Percentiles rank a stretch among this genome's conserved stretches.
Conservation (phyloP, 2,888 invertebrate genomes). For the Cephus sareptanus region DNA sequence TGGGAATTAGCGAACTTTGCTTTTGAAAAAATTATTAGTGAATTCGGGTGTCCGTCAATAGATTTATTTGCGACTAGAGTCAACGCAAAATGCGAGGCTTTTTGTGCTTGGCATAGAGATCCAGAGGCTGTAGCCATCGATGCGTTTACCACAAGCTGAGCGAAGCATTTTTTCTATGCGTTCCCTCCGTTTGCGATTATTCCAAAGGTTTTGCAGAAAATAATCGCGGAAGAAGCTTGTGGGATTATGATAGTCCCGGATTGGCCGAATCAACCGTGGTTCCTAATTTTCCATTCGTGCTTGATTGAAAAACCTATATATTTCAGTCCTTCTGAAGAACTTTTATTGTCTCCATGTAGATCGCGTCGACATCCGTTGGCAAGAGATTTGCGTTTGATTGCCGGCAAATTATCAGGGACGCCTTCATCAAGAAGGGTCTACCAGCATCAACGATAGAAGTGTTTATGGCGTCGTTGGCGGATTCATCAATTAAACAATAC, state of each 20-base stretch:
- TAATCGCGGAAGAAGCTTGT: slow-evolving; percentile 4
- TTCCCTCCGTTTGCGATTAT: slow-evolving; percentile 9
- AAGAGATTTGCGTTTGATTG: slow-evolving; percentile 17
- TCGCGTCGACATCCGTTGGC: slow-evolving; percentile 13
- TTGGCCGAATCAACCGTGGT: slow-evolving; percentile 10
- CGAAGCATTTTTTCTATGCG: slow-evolving; percentile 8
- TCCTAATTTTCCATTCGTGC: not conserved
- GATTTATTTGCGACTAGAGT: no score
- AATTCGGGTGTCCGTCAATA: slow-evolving; percentile 17
- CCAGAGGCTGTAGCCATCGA: not conserved
- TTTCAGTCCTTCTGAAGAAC: not conserved
- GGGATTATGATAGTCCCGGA: slow-evolving; percentile 9
- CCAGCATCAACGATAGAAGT: slow-evolving; percentile 16
- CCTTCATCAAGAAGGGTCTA: slow-evolving; percentile 8
- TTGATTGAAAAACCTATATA: not conserved
- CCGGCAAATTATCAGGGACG: slow-evolving; percentile 20
- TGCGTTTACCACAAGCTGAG: slow-evolving; percentile 8
- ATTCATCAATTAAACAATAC: slow-evolving; percentile 19
- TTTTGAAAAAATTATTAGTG: slow-evolving; percentile 15
- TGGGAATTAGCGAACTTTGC: slow-evolving; percentile 22
- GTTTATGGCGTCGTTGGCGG: slow-evolving; percentile 22
- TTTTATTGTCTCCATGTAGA: slow-evolving; percentile 19
- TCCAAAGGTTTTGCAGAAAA: not conserved
- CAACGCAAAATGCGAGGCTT: slow-evolving; percentile 12
- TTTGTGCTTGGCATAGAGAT: slow-evolving; percentile 2